Conservation (phyloP, 2,888 invertebrate genomes). For the Nymphalis urticae region DNA sequence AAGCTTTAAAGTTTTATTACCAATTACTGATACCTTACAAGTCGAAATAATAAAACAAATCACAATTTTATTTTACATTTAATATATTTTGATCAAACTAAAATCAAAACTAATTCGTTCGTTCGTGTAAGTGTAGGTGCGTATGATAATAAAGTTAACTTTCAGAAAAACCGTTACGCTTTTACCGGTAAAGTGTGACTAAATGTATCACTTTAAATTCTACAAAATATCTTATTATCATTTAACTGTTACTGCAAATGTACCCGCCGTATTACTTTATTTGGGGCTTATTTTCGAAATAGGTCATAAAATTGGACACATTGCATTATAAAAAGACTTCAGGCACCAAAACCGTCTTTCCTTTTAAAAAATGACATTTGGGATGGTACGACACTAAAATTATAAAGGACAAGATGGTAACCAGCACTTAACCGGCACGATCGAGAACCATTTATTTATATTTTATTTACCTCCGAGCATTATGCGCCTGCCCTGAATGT, state of each 20-base stretch:
- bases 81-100: background rate
- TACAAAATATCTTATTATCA: background rate
- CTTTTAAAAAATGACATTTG: constrained; percentile 36
- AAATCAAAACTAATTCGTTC: background rate
- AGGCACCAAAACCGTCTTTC: constrained; percentile 6
- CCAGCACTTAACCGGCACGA: constrained; percentile 45
- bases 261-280: background rate
- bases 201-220: background rate
- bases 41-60: constrained; percentile 7
- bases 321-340: constrained; percentile 4
- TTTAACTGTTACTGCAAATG: background rate
- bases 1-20: constrained; percentile 28
- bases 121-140: background rate
- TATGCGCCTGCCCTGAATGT: constrained; percentile 68
- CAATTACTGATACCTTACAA: constrained; percentile 16
- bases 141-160: background rate
- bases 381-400: constrained; percentile 56
- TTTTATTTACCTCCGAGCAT: constrained; percentile 57
- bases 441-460: constrained; percentile 53
- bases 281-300: background rate
- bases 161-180: constrained; percentile 4
- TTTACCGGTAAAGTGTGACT: background rate
- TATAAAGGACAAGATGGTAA: constrained; percentile 55
- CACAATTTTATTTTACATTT: constrained; percentile 6
- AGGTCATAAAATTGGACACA: constrained; percentile 15